These are phyloP conservation scores for Chelonoidis abingdonii DNA, from an alignment of 2,113 vertebrate genomes.

Conservation along the genomic window DNA sequence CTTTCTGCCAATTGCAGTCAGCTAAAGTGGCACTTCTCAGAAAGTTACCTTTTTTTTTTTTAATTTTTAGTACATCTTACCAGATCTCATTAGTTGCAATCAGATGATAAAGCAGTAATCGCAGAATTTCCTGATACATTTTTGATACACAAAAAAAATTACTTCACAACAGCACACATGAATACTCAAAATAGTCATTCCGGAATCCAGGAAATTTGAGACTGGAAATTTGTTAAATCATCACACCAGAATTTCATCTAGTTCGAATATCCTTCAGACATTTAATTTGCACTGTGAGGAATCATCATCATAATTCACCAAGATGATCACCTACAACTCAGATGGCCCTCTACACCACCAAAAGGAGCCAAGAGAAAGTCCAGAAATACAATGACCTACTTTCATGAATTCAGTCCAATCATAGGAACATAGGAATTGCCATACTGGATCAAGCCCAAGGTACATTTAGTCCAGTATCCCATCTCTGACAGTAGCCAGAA, in stretches of 20 bases:
- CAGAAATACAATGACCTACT: neutral
- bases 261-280: neutral
- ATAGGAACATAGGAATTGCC: neutral
- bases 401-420: neutral
- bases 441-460: neutral
- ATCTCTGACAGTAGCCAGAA: neutral
- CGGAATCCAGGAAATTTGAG: neutral
- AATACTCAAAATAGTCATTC: neutral
- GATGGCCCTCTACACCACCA: neutral
- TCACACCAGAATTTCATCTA: neutral
- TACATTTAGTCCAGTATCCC: neutral
- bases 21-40: neutral
- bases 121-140: neutral
- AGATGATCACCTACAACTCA: neutral
- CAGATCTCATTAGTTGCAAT: neutral
- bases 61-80: constrained; percentile 30
- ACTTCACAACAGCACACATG: neutral
- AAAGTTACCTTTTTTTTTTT: neutral
- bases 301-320: neutral
- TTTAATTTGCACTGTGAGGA: neutral
- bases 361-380: neutral
- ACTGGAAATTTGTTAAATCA: neutral
- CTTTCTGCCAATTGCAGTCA: neutral
- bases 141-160: neutral
- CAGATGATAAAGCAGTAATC: neutral